Evolutionary conservation across 1,140 invertebrate genomes (phyloP).

Genomic region (Bathynomus jamesi): DNA sequence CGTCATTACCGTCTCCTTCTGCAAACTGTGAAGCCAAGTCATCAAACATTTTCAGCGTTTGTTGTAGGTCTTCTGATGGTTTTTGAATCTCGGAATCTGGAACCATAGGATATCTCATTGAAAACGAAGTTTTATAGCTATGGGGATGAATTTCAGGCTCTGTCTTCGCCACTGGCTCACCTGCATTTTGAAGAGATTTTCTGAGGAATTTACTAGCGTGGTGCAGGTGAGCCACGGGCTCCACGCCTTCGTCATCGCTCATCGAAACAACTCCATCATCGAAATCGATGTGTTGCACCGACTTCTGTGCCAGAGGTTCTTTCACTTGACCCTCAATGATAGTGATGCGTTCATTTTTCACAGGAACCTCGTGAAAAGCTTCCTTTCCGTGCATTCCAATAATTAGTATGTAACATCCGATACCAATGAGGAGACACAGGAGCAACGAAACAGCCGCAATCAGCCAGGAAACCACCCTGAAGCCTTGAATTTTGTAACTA

Average conservation of each 20-base stretch:
- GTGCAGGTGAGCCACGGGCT: slow-evolving; percentile 3
- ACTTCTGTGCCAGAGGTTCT: slow-evolving; percentile 14
- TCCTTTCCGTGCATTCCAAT: slow-evolving; percentile 26
- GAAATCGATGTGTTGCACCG: slow-evolving; percentile 17
- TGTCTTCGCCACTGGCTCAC: not conserved
- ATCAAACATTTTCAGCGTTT: slow-evolving; percentile 22
- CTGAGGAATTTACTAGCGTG: not conserved
- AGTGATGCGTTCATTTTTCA: slow-evolving; percentile 13
- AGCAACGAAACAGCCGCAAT: slow-evolving; percentile 27
- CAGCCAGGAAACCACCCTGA: slow-evolving; percentile 21
- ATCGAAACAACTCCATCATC: slow-evolving; percentile 26
- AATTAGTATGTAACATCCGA: slow-evolving; percentile 31
- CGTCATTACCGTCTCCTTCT: not conserved
- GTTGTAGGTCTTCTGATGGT: not conserved
- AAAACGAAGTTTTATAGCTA: slow-evolving; percentile 3
- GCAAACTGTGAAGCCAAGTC: slow-evolving; percentile 18
- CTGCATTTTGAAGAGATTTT: not conserved
- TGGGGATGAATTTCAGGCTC: not conserved
- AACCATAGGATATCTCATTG: not conserved
- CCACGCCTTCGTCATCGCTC: slow-evolving; percentile 15
- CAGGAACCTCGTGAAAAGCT: slow-evolving; percentile 7
- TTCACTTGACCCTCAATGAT: slow-evolving; percentile 17
- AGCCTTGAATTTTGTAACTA: slow-evolving; percentile 20
- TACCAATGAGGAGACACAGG: slow-evolving; percentile 31
- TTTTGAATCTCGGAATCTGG: slow-evolving; percentile 8